Evolutionary conservation across 2,113 vertebrate species (phyloP).

Genomic region (Lontra canadensis): DNA sequence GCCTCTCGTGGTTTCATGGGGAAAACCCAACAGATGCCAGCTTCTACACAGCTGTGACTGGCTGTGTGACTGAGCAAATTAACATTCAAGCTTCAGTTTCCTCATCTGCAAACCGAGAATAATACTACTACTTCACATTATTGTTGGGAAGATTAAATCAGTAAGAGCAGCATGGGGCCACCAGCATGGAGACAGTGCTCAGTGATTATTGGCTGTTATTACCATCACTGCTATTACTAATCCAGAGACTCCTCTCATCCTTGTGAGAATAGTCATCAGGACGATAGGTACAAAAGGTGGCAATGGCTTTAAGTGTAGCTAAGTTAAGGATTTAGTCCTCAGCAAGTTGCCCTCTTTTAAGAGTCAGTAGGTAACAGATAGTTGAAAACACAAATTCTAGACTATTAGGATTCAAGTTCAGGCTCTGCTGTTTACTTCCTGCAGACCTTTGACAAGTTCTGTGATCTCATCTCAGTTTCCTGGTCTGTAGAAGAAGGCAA

Average conservation of each 20-base stretch:
- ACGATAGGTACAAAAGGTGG: background rate
- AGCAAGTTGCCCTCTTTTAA: background rate
- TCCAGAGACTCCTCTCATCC: background rate
- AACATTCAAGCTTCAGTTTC: background rate
- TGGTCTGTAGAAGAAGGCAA: background rate
- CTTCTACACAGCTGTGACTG: background rate
- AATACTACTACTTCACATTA: background rate
- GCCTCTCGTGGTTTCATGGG: background rate
- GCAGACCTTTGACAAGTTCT: background rate
- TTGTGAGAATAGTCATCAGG: background rate
- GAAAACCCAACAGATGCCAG: background rate
- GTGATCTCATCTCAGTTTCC: background rate
- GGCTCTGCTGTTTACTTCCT: background rate
- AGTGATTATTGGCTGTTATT: background rate
- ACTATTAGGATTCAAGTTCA: background rate
- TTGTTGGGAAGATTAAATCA: background rate
- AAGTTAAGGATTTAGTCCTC: background rate
- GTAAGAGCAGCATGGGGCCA: background rate
- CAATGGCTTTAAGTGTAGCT: background rate
- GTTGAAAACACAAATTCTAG: background rate
- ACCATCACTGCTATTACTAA: background rate
- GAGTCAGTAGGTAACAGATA: background rate
- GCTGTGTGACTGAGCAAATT: background rate
- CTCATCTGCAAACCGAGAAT: conserved; percentile 16
- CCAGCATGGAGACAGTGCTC: background rate